phyloP scores from a whole-genome alignment of 2,888 invertebrate genomes.

The Micropterix aruncella region DNA sequence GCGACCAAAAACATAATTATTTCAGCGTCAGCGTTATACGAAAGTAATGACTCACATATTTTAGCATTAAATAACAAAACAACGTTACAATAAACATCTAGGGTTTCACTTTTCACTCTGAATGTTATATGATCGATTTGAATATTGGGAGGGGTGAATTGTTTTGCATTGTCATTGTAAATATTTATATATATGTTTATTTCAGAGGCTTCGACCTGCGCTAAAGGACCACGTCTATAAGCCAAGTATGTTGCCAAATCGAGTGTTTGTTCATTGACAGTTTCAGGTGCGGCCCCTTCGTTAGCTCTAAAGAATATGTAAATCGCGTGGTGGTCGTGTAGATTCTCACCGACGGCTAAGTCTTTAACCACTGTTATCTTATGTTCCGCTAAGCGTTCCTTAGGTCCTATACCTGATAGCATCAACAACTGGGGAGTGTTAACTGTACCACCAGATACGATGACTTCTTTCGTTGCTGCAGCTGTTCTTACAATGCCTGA shows the following conservation, averaged over 20 bases:
- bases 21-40: too few relatives aligned
- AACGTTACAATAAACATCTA: too few relatives aligned
- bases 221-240: conserved; percentile 21
- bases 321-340: conserved; percentile 41
- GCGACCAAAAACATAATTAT: too few relatives aligned
- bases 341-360: conserved; percentile 40
- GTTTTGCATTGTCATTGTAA: conserved; percentile 23
- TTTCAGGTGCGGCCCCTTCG: conserved; percentile 10
- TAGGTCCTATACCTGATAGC: conserved; percentile 39
- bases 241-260: conserved; percentile 14
- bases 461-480: conserved; percentile 20
- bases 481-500: conserved; percentile 4
- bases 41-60: too few relatives aligned
- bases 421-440: conserved; percentile 51
- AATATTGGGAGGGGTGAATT: neutral
- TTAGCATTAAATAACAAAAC: too few relatives aligned
- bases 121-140: too few relatives aligned
- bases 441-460: conserved; percentile 45
- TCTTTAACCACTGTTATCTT: conserved; percentile 35
- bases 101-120: too few relatives aligned
- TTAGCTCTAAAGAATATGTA: conserved; percentile 23
- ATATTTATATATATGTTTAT: conserved; percentile 27
- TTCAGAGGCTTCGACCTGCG: conserved; percentile 25
- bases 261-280: neutral
- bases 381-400: conserved; percentile 28